Evolutionary conservation across 1,140 invertebrate species (phyloP), one percentile per base, ranked within the genome.

Genomic region (Dinothrombium tinctorium): DNA sequence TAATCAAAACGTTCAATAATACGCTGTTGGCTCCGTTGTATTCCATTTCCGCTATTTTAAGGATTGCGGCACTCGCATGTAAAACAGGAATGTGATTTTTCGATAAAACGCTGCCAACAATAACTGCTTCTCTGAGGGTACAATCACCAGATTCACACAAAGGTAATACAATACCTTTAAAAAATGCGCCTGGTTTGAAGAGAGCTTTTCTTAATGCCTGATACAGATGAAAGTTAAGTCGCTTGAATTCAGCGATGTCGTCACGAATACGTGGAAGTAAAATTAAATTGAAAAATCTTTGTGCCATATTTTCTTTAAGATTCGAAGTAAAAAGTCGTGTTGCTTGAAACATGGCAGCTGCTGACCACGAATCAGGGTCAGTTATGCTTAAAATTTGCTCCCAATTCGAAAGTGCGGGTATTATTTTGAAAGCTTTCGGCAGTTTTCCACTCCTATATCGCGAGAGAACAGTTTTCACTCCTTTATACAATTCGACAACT

Each of bases 141-240:
- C 90, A 98, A 44, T 42, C 20, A 46, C 50, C 51, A 59, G 72
- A 74, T 59, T 87, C 78, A 51, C 87, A 73, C 12, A 95, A 59
- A 2, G 89, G 87, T 26, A 95, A 51, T 22, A 95, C 59, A 50
- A 95, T 75, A 49, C 90, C 31, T 63, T 98, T 98, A 76, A 95
- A 95, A 53, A 99, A 99, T n/a, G 79, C 90, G 36, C 76, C 84
- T 32, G 92, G 89, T 56, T 98, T 98, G 57, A 82, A 98, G 0
- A 98, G 59, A 8, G 90, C 69, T 62, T 95, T 95, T 43, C 74
- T 69, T 12, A 98, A 51, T 5, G 90, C 86, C 66, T 84, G 78
- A 58, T 92, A 96, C 7, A 98, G 62, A 62, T 98, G 90, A 59
- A 87, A 90, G 61, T 98, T 98, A 1, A 99, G 60, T 58, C 77